phyloP scores from a whole-genome alignment of 2,113 vertebrate species.

The Alethe castanea region DNA sequence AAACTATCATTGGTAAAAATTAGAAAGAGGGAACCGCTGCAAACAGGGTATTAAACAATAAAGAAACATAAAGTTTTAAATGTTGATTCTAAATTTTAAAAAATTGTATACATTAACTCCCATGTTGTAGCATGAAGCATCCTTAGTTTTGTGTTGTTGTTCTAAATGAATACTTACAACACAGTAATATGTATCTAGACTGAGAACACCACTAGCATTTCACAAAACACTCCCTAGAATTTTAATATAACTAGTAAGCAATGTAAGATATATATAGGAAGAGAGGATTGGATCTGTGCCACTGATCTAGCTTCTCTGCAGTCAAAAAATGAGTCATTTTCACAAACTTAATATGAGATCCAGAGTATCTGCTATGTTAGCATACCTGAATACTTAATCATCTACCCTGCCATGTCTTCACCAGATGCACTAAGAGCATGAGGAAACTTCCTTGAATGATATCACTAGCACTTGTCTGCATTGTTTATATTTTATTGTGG shows the following conservation, averaged over 20 bases:
- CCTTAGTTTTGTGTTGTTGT: background rate
- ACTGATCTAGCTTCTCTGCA: background rate
- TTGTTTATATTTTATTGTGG: background rate
- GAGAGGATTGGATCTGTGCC: background rate
- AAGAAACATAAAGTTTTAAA: slow-evolving; percentile 30
- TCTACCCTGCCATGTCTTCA: slow-evolving; percentile 18
- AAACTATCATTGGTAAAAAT: slow-evolving; percentile 69
- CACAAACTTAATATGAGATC: background rate
- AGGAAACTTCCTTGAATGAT: slow-evolving; percentile 50
- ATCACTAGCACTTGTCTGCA: background rate
- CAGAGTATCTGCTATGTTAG: slow-evolving; percentile 9
- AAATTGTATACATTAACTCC: background rate
- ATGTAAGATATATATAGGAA: background rate
- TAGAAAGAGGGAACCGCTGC: slow-evolving; percentile 45
- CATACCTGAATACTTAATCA: slow-evolving; percentile 43
- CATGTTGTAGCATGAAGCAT: background rate
- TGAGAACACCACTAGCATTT: background rate
- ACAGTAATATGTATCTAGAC: background rate
- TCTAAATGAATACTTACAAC: background rate
- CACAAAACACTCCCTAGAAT: background rate
- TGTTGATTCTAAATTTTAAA: background rate
- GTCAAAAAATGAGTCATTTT: background rate
- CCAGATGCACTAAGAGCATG: slow-evolving; percentile 38
- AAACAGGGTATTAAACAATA: background rate
- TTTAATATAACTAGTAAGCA: background rate